Conservation (phyloP, 2,888 invertebrate species). For the Noctua comes region DNA sequence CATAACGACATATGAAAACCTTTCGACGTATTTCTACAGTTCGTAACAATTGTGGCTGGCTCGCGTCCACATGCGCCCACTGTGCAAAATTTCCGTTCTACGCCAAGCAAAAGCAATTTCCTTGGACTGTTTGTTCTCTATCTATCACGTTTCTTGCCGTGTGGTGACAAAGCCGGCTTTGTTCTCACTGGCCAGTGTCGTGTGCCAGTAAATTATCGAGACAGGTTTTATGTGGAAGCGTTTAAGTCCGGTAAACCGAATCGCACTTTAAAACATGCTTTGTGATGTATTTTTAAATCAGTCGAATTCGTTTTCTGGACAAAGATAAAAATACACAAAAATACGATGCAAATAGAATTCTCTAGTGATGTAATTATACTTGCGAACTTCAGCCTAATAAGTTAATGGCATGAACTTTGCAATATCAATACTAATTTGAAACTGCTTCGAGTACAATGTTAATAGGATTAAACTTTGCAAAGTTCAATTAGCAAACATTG, state of each 20-base stretch:
- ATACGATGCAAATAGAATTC: constrained; percentile 8
- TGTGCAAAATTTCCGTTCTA: constrained; percentile 61
- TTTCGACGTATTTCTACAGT: constrained; percentile 56
- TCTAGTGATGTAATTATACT: constrained; percentile 13
- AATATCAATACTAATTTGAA: constrained; percentile 33
- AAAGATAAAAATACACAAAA: background rate
- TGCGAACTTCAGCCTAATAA: constrained; percentile 2
- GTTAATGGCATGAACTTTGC: constrained; percentile 34
- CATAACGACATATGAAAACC: constrained; percentile 57
- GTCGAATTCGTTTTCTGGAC: background rate
- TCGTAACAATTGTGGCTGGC: constrained; percentile 50
- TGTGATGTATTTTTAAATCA: constrained; percentile 10
- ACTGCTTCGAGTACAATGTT: constrained; percentile 24
- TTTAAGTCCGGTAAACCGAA: constrained; percentile 13
- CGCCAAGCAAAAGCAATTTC: constrained; percentile 73
- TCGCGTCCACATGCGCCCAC: constrained; percentile 55
- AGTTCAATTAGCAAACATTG: constrained; percentile 38
- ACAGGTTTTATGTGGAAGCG: constrained; percentile 19
- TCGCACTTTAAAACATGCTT: constrained; percentile 1
- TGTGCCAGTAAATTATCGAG: constrained; percentile 40
- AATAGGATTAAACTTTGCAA: constrained; percentile 25
- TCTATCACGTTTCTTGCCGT: constrained; percentile 59
- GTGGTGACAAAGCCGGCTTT: constrained; percentile 49
- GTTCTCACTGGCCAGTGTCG: constrained; percentile 37
- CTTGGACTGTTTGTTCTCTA: constrained; percentile 64